These are phyloP conservation scores for Stenotaenia linearis DNA, from an alignment of 2,888 invertebrate genomes.

Conservation along the genomic window DNA sequence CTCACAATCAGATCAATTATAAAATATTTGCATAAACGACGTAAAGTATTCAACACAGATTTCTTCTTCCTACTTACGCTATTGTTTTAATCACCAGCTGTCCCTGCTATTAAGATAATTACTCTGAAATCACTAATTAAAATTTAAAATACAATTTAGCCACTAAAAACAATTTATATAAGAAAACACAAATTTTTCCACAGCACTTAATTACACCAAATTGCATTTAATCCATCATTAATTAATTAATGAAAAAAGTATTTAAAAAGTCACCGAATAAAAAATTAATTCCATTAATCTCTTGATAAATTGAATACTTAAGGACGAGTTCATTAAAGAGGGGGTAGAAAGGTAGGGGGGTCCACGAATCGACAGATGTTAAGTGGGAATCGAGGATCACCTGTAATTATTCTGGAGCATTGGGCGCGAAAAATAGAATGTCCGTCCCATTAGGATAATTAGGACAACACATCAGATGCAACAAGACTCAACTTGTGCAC, in stretches of 20 bases:
- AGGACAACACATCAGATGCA: neutral
- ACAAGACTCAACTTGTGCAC: neutral
- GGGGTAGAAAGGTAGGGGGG: neutral
- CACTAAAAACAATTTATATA: no score
- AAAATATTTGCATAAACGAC: no score
- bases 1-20: no score
- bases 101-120: no score
- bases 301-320: neutral
- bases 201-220: no score
- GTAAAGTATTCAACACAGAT: no score
- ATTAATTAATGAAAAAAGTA: neutral
- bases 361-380: neutral
- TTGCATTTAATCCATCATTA: no score
- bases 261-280: neutral
- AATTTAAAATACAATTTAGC: no score
- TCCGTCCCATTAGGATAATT: neutral
- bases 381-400: neutral
- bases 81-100: no score
- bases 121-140: no score
- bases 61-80: no score
- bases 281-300: neutral
- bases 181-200: no score
- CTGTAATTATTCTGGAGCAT: neutral
- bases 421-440: neutral
- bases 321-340: neutral